Evolutionary conservation across 2,113 vertebrate species (phyloP).

Genomic region (Dryoscopus gambensis): DNA sequence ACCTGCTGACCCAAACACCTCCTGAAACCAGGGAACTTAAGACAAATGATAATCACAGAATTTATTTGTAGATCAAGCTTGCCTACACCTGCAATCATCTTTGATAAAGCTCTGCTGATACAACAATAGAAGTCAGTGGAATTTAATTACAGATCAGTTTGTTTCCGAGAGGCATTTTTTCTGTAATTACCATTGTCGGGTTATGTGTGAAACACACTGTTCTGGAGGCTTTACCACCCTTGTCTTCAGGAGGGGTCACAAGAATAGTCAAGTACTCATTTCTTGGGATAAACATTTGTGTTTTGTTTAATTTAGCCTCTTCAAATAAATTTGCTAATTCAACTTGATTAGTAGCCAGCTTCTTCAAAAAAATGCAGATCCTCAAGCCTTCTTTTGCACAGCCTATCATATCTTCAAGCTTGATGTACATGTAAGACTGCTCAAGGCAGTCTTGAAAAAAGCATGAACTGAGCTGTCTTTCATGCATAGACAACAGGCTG

Average conservation of each 20-base stretch:
- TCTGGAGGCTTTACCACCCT: background rate
- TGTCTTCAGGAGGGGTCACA: background rate
- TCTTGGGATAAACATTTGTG: background rate
- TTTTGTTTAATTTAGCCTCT: background rate
- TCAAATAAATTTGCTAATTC: background rate
- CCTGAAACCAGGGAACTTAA: background rate
- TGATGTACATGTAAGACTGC: background rate
- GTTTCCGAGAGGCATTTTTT: background rate
- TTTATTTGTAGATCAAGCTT: background rate
- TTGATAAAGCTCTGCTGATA: background rate
- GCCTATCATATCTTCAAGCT: background rate
- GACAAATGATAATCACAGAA: background rate
- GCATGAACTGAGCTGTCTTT: background rate
- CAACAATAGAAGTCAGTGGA: background rate
- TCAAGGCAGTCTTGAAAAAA: background rate
- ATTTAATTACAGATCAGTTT: background rate
- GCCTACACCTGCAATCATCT: background rate
- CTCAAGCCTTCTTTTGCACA: background rate
- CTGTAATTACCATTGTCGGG: background rate
- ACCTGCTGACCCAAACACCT: background rate
- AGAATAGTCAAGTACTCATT: background rate
- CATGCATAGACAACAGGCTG: background rate
- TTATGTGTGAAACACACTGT: background rate
- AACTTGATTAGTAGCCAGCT: background rate
- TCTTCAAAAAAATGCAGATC: background rate